Percentiles rank a stretch among this genome's conserved stretches.
These are phyloP conservation scores for Nothocercus nigrocapillus DNA, from an alignment of 2,113 vertebrate species.

Conservation along the genomic window DNA sequence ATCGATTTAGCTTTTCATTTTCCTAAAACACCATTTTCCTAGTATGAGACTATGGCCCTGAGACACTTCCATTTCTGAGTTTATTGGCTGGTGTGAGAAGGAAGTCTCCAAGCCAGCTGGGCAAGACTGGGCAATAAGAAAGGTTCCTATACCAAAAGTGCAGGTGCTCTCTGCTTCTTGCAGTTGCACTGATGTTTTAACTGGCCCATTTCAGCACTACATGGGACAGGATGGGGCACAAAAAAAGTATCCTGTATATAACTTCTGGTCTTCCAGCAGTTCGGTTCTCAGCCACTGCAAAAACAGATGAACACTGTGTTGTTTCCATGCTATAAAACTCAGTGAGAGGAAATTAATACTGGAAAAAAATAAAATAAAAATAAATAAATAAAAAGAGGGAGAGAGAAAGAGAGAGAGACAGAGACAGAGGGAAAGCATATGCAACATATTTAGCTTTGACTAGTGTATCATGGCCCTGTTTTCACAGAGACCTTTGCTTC, in stretches of 20 bases:
- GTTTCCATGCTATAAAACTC: not conserved
- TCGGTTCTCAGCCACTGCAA: not conserved
- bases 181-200: not conserved
- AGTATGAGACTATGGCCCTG: not conserved
- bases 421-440: not conserved
- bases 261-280: not conserved
- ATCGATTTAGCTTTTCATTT: constrained; percentile 40
- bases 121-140: not conserved
- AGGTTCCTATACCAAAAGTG: not conserved
- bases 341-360: too few species aligned
- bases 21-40: not conserved
- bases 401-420: not conserved
- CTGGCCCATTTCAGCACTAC: not conserved
- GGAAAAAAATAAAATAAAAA: not conserved
- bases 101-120: not conserved
- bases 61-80: not conserved
- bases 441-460: not conserved
- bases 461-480: not conserved
- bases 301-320: not conserved
- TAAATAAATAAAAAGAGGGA: not conserved
- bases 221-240: not conserved
- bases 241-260: not conserved
- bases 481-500: not conserved
- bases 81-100: not conserved
- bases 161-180: not conserved